phyloP scores from a whole-genome alignment of 2,113 vertebrate species.

The Todiramphus chloris region DNA sequence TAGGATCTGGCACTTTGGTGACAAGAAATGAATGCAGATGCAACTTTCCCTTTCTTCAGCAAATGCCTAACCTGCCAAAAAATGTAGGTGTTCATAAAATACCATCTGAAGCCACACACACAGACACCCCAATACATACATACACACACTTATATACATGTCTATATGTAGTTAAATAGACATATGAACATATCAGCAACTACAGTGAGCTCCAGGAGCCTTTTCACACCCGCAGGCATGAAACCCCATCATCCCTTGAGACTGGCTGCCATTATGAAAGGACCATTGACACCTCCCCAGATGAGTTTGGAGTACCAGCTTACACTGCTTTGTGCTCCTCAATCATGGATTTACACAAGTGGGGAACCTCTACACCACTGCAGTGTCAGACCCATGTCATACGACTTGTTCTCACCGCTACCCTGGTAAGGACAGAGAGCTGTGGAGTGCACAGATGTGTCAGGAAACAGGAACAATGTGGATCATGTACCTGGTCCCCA shows the following conservation, averaged over 20 bases:
- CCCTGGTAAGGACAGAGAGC: neutral
- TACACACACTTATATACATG: rapidly evolving
- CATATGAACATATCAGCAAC: rapidly evolving
- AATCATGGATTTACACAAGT: rapidly evolving
- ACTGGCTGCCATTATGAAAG: neutral
- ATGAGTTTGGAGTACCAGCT: neutral
- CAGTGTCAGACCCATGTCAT: neutral
- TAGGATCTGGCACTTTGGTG: neutral
- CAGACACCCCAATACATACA: too few species aligned
- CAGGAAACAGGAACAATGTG: neutral
- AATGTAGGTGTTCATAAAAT: rapidly evolving
- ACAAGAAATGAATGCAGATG: neutral
- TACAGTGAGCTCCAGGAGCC: neutral
- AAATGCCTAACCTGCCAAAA: constrained; percentile 60
- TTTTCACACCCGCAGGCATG: neutral
- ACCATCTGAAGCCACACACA: neutral
- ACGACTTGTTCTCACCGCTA: neutral
- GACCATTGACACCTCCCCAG: neutral
- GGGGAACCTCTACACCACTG: neutral
- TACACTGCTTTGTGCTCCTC: neutral
- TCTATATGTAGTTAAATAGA: rapidly evolving
- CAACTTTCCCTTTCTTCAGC: constrained; percentile 57
- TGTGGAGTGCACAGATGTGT: neutral
- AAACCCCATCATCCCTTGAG: neutral
- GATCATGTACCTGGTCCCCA: constrained; percentile 48